Percentiles rank a stretch among this genome's conserved stretches.
phyloP scores from a whole-genome alignment of 2,888 invertebrate genomes.

The Drosophila siamana region DNA sequence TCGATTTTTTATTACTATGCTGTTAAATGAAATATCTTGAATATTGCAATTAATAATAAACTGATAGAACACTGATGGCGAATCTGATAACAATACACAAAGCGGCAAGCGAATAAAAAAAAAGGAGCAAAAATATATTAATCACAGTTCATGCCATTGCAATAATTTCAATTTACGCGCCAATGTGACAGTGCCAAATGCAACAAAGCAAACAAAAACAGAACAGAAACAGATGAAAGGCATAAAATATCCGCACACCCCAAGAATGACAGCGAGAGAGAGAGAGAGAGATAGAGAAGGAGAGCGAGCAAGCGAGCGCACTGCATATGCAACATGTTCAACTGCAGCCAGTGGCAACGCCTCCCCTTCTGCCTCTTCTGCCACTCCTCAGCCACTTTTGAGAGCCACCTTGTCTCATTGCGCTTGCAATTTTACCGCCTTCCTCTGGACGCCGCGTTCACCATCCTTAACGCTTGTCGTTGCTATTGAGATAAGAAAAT shows the following conservation, averaged over 20 bases:
- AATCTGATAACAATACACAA: constrained; percentile 13
- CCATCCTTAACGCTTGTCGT: constrained; percentile 76
- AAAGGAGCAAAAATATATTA: constrained; percentile 68
- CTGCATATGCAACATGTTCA: constrained; percentile 78
- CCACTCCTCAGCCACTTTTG: not conserved
- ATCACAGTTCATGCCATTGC: constrained; percentile 62
- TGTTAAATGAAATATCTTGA: no score
- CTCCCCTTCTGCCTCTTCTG: constrained; percentile 24
- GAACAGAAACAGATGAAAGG: constrained; percentile 62
- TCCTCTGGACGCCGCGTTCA: constrained; percentile 1
- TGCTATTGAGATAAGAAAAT: constrained; percentile 83
- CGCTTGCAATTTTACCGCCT: constrained; percentile 12
- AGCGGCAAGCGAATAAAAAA: constrained; percentile 42
- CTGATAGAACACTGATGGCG: constrained; percentile 1
- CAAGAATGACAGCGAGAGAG: not conserved
- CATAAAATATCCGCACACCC: constrained; percentile 45
- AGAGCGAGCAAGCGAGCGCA: constrained; percentile 45
- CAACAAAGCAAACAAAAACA: constrained; percentile 58
- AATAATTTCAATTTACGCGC: constrained; percentile 78
- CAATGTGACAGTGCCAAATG: constrained; percentile 70
- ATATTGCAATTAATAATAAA: no score
- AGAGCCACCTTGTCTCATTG: constrained; percentile 16
- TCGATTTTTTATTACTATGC: no score
- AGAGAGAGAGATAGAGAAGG: not conserved
- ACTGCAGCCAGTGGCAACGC: constrained; percentile 51